Percentiles rank a stretch among this genome's conserved stretches.
phyloP scores from a whole-genome alignment of 2,888 invertebrate species.

The Eremobia ochroleuca region DNA sequence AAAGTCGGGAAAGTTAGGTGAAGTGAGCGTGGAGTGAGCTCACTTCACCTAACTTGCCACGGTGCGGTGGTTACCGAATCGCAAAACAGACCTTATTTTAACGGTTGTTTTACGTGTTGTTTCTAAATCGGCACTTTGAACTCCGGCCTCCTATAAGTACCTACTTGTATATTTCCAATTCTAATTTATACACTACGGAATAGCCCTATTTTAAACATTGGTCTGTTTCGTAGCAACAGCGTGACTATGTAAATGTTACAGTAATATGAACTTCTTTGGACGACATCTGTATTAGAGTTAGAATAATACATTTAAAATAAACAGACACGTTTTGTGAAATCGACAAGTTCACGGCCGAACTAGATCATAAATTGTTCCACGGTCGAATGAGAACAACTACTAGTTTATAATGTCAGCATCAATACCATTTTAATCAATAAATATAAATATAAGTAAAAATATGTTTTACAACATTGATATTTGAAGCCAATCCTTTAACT shows the following conservation, averaged over 20 bases:
- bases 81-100: background rate
- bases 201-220: constrained; percentile 29
- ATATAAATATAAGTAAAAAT: background rate
- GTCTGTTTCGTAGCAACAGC: constrained; percentile 50
- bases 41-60: too few relatives aligned
- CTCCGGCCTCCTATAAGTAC: background rate
- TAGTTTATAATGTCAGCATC: background rate
- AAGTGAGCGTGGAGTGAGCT: too few relatives aligned
- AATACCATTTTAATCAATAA: background rate
- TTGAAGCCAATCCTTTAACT: background rate
- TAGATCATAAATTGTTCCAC: constrained; percentile 38
- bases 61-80: too few relatives aligned
- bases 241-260: constrained; percentile 49
- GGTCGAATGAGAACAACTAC: constrained; percentile 6
- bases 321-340: constrained; percentile 55
- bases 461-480: background rate
- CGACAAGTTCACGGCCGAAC: constrained; percentile 64
- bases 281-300: constrained; percentile 25
- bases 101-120: background rate
- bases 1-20: too few relatives aligned
- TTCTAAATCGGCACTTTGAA: background rate
- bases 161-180: constrained; percentile 38
- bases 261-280: constrained; percentile 54
- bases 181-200: constrained; percentile 46
- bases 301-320: constrained; percentile 47